phyloP scores from a whole-genome alignment of 2,113 vertebrate genomes.

The Forbesichthys papilliferus region DNA sequence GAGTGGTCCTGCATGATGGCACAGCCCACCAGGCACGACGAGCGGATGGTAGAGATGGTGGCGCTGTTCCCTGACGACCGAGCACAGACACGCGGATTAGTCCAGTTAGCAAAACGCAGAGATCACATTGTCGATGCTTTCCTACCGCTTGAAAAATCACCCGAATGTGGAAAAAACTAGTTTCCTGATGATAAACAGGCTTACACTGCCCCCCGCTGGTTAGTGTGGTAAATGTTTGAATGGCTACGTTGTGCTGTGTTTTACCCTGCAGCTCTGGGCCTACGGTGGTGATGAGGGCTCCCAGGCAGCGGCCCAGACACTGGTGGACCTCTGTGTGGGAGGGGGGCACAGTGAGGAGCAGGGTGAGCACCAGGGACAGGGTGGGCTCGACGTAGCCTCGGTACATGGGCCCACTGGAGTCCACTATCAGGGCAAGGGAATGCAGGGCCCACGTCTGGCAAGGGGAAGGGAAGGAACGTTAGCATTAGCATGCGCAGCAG shows the following conservation, averaged over 20 bases:
- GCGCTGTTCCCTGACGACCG: constrained; percentile 84
- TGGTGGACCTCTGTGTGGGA: constrained; percentile 98
- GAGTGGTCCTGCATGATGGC: constrained; percentile 99
- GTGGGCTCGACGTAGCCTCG: constrained; percentile 97
- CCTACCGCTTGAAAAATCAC: not conserved
- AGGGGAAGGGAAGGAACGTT: not conserved
- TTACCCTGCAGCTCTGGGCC: constrained; percentile 96
- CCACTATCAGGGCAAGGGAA: constrained; percentile 96
- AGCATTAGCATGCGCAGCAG: not conserved
- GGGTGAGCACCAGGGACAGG: constrained; percentile 91
- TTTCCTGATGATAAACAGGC: not conserved
- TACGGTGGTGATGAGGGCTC: constrained; percentile 97
- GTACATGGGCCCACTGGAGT: constrained; percentile 98
- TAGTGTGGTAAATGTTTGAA: not conserved
- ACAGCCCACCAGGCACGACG: constrained; percentile 96
- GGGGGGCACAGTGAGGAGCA: constrained; percentile 93
- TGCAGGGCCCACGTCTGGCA: constrained; percentile 96
- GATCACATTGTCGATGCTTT: not conserved
- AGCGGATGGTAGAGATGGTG: constrained; percentile 96
- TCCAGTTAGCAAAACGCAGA: not conserved
- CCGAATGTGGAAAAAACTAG: not conserved
- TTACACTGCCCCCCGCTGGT: constrained; percentile 55
- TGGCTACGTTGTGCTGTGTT: not conserved
- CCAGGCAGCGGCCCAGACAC: constrained; percentile 94
- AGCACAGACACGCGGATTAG: constrained; percentile 14